Base-by-base conservation (phyloP, 2,113 vertebrate genomes). In the Sitta europaea region DNA sequence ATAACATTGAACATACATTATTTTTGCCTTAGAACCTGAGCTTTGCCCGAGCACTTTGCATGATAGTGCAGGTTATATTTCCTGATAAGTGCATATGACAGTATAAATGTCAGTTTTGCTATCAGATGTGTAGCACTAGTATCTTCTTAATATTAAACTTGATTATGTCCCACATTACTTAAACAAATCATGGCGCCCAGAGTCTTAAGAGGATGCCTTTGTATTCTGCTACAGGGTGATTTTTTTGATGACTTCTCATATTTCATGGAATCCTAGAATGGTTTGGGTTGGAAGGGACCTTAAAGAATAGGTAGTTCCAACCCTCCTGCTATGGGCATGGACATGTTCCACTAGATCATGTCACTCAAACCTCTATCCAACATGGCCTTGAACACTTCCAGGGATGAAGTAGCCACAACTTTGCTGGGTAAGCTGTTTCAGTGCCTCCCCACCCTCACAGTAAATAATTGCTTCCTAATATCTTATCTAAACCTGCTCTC, bases 51-150 rank as follows among this genome's bases (percentile, higher is more conserved):
- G 72, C 57, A 36, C 47, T 79, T 94, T 8, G 18, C 67, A 65
- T 65, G 54, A 72, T 94, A 92, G 91, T 88, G 71, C 17, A 87
- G 85, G 94, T 96, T 94, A 90, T 79, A 92, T 95, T 93, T 93
- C 78, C 51, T 88, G 67, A 66, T 87, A 94, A 91, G 79, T 92
- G 65, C 40, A 22, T 51, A 27, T 83, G 71, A 88, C 47, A 83
- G 65, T 63, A 45, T 95, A 95, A 97, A 95, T 92, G 91, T 80
- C 70, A 94, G 35, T 92, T 95, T 95, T 94, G 63, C 88, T 88
- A 8, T 91, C 59, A 70, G 53, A 91, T 67, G 36, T 63, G 53
- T 78, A 89, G 29, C 5, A 1, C 9, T 86, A 23, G 9, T 71
- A 54, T 62, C 43, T 91, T 86, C 66, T 91, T 92, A 66, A 50